Evolutionary conservation across 1,140 invertebrate species (phyloP).

Genomic region (Zaprionus gabonicus): DNA sequence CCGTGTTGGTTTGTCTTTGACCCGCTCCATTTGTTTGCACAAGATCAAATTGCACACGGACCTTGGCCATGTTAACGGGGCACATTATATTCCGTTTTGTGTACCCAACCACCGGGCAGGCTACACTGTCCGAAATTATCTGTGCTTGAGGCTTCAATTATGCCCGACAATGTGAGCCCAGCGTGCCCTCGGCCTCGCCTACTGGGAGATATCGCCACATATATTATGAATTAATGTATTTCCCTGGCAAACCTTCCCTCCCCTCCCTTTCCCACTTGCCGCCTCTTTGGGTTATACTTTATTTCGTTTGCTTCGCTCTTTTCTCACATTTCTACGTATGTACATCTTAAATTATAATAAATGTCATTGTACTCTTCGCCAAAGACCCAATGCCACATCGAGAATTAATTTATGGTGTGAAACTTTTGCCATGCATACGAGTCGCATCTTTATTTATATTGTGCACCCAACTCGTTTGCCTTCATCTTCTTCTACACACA

Average conservation of each 20-base stretch:
- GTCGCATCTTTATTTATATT: neutral
- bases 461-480: neutral
- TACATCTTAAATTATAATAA: conserved; percentile 74
- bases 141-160: conserved; percentile 1
- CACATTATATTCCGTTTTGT: conserved; percentile 61
- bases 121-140: conserved; percentile 38
- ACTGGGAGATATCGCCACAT: neutral
- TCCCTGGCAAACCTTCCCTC: neutral
- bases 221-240: conserved; percentile 10
- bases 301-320: conserved; percentile 19
- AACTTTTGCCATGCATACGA: conserved; percentile 56
- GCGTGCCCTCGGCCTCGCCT: neutral
- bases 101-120: conserved; percentile 15
- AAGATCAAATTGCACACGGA: conserved; percentile 72
- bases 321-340: conserved; percentile 23
- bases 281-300: neutral
- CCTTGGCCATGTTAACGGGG: conserved; percentile 55
- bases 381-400: conserved; percentile 58
- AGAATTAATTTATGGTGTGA: conserved; percentile 76
- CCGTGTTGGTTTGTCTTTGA: conserved; percentile 52
- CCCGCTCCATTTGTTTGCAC: conserved; percentile 71
- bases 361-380: conserved; percentile 67
- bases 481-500: neutral
- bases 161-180: neutral
- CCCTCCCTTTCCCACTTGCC: neutral